Conservation (phyloP, 1,140 invertebrate genomes). For the Nomia melanderi region DNA sequence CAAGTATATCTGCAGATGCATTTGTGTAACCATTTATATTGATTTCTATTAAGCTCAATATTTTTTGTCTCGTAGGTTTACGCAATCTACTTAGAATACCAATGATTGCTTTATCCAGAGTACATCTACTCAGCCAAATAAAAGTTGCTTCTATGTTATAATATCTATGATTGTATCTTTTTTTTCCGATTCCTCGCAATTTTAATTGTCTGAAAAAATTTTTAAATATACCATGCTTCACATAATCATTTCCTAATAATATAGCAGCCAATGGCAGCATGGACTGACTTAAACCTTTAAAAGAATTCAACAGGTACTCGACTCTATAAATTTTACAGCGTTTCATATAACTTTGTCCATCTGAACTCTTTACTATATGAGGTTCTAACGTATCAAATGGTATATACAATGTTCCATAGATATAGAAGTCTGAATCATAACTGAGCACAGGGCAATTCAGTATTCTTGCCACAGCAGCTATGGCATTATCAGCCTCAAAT, state of each 20-base stretch:
- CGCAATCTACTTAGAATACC: slow-evolving; percentile 85
- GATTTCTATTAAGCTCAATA: slow-evolving; percentile 83
- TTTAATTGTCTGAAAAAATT: slow-evolving; percentile 87
- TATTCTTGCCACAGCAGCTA: slow-evolving; percentile 88
- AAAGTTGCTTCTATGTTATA: slow-evolving; percentile 86
- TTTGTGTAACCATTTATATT: slow-evolving; percentile 85
- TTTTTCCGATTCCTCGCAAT: slow-evolving; percentile 69
- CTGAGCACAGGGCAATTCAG: slow-evolving; percentile 92
- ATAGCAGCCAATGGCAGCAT: slow-evolving; percentile 90
- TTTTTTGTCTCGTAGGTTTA: slow-evolving; percentile 78
- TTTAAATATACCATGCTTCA: slow-evolving; percentile 85
- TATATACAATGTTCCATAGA: slow-evolving; percentile 91
- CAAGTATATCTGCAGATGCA: slow-evolving; percentile 81
- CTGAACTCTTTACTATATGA: slow-evolving; percentile 50
- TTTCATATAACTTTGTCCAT: slow-evolving; percentile 72
- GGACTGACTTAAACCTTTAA: slow-evolving; percentile 84
- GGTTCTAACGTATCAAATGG: slow-evolving; percentile 86
- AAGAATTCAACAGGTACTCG: slow-evolving; percentile 85
- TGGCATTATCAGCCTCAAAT: slow-evolving; percentile 93
- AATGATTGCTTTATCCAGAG: slow-evolving; percentile 85
- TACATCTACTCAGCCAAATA: slow-evolving; percentile 87
- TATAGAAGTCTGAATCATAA: slow-evolving; percentile 95
- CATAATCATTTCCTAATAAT: slow-evolving; percentile 93
- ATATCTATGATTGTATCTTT: slow-evolving; percentile 19
- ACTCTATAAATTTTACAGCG: slow-evolving; percentile 87